Conservation (phyloP, 1,140 invertebrate genomes). For the Pogonognathellus flavescens region DNA sequence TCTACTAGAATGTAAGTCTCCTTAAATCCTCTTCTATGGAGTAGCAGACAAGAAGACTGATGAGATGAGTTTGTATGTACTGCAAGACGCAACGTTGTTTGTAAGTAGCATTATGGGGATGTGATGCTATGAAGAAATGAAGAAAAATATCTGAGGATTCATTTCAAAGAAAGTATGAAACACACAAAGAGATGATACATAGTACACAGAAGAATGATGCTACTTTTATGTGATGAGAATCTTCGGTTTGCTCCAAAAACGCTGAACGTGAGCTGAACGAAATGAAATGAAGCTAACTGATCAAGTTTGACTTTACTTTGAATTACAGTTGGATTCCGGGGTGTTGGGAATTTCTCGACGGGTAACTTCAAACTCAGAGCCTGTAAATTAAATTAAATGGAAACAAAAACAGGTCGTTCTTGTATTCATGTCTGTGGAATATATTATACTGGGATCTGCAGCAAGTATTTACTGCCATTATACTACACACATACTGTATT, state of each 20-base stretch:
- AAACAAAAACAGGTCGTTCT: constrained; percentile 42
- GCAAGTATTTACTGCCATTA: not conserved
- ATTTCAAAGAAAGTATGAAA: too few species aligned
- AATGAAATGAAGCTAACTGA: constrained; percentile 35
- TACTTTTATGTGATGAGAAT: constrained; percentile 48
- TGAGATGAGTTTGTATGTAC: too few species aligned
- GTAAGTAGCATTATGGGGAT: too few species aligned
- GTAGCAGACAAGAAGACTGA: too few species aligned
- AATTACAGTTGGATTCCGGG: constrained; percentile 37
- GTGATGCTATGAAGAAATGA: too few species aligned
- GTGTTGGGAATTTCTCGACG: constrained; percentile 47
- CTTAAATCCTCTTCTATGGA: too few species aligned
- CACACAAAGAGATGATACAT: too few species aligned
- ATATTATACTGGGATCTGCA: constrained; percentile 22
- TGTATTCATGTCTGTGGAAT: constrained; percentile 26
- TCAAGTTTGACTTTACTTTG: constrained; percentile 47
- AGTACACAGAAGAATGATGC: not conserved
- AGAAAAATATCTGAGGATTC: too few species aligned
- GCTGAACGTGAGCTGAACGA: constrained; percentile 34
- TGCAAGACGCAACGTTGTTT: too few species aligned
- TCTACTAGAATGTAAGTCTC: too few species aligned
- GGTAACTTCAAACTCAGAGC: constrained; percentile 41
- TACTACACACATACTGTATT: not conserved
- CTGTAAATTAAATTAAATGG: constrained; percentile 49
- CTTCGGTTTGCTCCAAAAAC: constrained; percentile 44